phyloP scores from a whole-genome alignment of 1,140 invertebrate genomes.

The Kradibia gibbosae region DNA sequence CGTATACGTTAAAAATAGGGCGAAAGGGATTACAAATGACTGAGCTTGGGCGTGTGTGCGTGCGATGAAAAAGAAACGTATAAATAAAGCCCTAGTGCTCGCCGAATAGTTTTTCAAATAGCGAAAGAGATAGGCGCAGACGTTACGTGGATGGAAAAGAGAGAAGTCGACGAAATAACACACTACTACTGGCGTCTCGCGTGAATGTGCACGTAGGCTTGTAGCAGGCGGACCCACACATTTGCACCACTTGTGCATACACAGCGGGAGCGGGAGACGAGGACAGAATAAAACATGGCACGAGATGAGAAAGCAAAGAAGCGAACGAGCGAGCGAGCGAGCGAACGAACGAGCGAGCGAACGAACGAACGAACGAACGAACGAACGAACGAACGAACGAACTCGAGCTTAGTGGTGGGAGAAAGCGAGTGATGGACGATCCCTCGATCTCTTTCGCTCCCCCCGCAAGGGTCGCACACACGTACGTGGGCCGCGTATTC shows the following conservation, averaged over 20 bases:
- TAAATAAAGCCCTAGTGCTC: neutral
- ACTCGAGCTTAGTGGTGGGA: neutral
- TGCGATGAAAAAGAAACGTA: neutral
- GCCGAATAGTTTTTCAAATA: conserved; percentile 28
- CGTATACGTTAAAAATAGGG: no score
- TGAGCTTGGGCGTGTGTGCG: neutral
- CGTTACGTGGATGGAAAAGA: conserved; percentile 40
- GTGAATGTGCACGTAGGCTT: neutral
- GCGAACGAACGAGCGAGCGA: neutral
- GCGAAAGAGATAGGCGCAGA: conserved; percentile 1
- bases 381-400: neutral
- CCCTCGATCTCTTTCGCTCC: conserved; percentile 19
- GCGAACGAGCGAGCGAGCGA: conserved; percentile 2
- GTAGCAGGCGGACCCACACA: neutral
- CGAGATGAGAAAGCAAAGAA: conserved; percentile 50
- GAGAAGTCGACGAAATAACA: neutral
- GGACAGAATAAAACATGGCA: conserved; percentile 41
- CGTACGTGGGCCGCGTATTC: neutral
- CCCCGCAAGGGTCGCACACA: neutral
- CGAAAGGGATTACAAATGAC: no score
- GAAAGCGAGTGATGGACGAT: conserved; percentile 28
- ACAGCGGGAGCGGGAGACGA: neutral
- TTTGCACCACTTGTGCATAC: neutral
- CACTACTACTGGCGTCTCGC: neutral
- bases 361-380: conserved; percentile 2